Base-by-base conservation (phyloP, 2,113 vertebrate species). In the Ciconia maguari region DNA sequence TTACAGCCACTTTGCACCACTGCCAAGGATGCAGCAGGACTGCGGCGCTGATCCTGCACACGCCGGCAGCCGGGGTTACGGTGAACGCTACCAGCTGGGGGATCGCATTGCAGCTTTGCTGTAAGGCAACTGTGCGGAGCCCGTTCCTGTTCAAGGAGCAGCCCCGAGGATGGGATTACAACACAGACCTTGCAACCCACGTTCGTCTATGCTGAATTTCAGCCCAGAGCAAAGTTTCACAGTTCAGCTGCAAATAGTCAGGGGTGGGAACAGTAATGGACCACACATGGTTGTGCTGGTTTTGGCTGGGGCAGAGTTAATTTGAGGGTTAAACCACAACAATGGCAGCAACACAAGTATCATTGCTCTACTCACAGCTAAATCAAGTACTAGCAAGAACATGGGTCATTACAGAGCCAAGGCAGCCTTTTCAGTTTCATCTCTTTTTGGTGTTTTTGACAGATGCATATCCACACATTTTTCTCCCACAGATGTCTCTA, bases 11-110 rank as follows among this genome's bases (percentile, higher is more conserved):
- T 77, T 7, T 52, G 91, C 89, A 66, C 36, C 75, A 21, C 11
- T 70, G 93, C 94, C 96, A 95, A 95, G 68, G 82, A 85, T 90
- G 89, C 93, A 85, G 93, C 62, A 55, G 87, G 87, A 54, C 78
- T 88, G 91, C 38, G 0, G 91, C 0, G 27, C 77, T 21, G 65
- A 65, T 69, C 15, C 69, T 46, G 93, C 89, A 16, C 60, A 7
- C 0, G 1, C 66, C 6, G 4, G 84, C 52, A 48, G 64, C 42
- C 0, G 0, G 26, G 51, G 26, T 26, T 51, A 10, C 1, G 5
- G 25, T 2, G 36, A 71, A 5, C 1, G 1, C 12, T 44, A 32
- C 69, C 16, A 10, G 58, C 49, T 6, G 34, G 58, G 58, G 51
- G 32, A 82, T 34, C 0, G 4, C 58, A 9, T 6, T n/a, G 58